These are phyloP conservation scores for Philhelius pedissequus DNA, from an alignment of 2,888 invertebrate genomes.

Conservation along the genomic window DNA sequence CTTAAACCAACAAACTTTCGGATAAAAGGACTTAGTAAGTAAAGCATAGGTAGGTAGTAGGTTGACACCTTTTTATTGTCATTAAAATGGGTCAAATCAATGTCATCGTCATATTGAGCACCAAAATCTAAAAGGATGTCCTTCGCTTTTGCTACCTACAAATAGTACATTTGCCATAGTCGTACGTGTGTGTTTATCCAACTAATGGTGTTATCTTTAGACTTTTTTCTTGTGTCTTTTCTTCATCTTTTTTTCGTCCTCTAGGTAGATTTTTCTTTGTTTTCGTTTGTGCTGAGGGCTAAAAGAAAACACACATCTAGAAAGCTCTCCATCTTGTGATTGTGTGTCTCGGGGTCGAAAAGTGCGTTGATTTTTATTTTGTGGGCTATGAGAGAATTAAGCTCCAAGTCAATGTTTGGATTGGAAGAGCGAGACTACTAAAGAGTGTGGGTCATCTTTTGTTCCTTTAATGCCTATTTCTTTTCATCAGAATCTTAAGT, in stretches of 20 bases:
- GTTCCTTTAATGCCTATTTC: slow-evolving; percentile 23
- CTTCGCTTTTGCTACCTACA: background rate
- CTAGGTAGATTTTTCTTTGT: no score
- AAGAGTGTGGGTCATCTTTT: slow-evolving; percentile 4
- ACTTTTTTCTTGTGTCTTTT: background rate
- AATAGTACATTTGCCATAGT: background rate
- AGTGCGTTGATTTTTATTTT: slow-evolving; percentile 8
- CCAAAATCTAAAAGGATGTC: background rate
- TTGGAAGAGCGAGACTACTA: background rate
- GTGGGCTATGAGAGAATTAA: slow-evolving; percentile 8
- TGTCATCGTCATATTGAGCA: slow-evolving; percentile 32
- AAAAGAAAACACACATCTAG: slow-evolving; percentile 29
- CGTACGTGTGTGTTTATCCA: slow-evolving; percentile 50
- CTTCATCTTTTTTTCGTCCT: background rate
- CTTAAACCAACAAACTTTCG: slow-evolving; percentile 46
- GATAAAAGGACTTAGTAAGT: slow-evolving; percentile 50
- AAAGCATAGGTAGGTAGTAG: background rate
- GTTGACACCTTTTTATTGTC: slow-evolving; percentile 31
- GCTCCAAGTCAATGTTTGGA: slow-evolving; percentile 37
- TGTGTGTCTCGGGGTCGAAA: slow-evolving; percentile 32
- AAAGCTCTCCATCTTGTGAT: background rate
- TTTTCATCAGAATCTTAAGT: background rate
- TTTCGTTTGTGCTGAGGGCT: background rate
- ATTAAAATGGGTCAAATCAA: slow-evolving; percentile 57
- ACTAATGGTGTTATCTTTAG: slow-evolving; percentile 65